These are phyloP conservation scores for Tolmerus cingulatus DNA, from an alignment of 2,888 invertebrate genomes.

Conservation along the genomic window DNA sequence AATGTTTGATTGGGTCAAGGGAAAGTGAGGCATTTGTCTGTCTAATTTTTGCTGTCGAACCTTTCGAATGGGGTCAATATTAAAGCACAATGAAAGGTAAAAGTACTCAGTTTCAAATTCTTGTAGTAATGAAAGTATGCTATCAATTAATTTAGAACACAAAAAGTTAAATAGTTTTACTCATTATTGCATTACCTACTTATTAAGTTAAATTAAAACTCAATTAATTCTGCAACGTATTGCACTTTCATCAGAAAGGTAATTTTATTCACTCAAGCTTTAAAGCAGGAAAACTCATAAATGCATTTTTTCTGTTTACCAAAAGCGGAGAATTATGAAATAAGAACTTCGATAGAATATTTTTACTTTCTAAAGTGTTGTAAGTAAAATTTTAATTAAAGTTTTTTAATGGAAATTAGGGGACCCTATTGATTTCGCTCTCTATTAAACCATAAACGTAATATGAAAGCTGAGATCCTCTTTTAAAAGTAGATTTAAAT, in stretches of 20 bases:
- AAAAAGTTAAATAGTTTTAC: too few species aligned
- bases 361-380: too few species aligned
- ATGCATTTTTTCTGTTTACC: not conserved
- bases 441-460: too few species aligned
- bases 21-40: not conserved
- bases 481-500: too few species aligned
- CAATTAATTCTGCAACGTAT: not conserved
- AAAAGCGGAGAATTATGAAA: too few species aligned
- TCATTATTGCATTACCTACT: too few species aligned
- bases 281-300: not conserved
- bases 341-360: too few species aligned
- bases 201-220: too few species aligned
- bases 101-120: not conserved
- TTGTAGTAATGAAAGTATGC: not conserved
- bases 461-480: too few species aligned
- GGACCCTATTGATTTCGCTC: too few species aligned
- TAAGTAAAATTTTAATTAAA: too few species aligned
- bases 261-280: not conserved
- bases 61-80: not conserved
- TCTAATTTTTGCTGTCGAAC: not conserved
- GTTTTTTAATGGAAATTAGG: too few species aligned
- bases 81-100: not conserved
- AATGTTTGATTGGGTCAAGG: not conserved
- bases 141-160: not conserved
- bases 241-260: not conserved